Percentiles rank a stretch among this genome's conserved stretches.
Conservation (phyloP, 2,888 invertebrate genomes). For the Adelognathus sp. region DNA sequence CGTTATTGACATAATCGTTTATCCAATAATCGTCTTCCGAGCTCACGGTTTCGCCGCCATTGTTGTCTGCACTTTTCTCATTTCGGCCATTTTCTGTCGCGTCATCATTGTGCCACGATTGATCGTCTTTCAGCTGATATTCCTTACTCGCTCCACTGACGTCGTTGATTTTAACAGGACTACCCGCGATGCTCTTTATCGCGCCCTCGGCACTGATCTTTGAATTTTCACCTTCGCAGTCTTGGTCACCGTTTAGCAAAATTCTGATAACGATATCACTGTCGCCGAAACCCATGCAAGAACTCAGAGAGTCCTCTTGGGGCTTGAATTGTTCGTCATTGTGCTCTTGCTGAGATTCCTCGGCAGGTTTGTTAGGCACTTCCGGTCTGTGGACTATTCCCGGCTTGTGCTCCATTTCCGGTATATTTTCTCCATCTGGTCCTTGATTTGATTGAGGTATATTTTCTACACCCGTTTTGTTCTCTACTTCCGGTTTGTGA, state of each 20-base stretch:
- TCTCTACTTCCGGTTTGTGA: background rate
- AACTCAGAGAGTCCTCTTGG: background rate
- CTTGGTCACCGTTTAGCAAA: background rate
- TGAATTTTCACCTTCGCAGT: background rate
- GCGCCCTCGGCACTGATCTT: background rate
- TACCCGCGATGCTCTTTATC: background rate
- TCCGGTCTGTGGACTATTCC: background rate
- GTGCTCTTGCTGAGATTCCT: background rate
- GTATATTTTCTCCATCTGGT: background rate
- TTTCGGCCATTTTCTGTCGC: no score
- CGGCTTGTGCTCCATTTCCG: background rate
- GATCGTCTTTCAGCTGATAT: background rate
- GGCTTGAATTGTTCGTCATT: background rate
- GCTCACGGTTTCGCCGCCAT: background rate
- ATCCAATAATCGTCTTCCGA: background rate
- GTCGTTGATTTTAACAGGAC: background rate
- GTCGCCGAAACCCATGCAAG: background rate
- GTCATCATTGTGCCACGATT: background rate
- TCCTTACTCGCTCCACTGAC: background rate
- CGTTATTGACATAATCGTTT: background rate
- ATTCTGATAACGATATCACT: conserved; percentile 2
- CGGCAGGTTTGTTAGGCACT: background rate
- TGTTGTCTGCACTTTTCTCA: background rate
- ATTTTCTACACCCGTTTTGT: background rate
- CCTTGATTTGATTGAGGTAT: no score